A percentile compares a stretch with the other conserved stretches of the same genome.
These are phyloP conservation scores for Sylvilagus floridanus DNA, from an alignment of 2,797 vertebrate genomes.

Conservation along the genomic window DNA sequence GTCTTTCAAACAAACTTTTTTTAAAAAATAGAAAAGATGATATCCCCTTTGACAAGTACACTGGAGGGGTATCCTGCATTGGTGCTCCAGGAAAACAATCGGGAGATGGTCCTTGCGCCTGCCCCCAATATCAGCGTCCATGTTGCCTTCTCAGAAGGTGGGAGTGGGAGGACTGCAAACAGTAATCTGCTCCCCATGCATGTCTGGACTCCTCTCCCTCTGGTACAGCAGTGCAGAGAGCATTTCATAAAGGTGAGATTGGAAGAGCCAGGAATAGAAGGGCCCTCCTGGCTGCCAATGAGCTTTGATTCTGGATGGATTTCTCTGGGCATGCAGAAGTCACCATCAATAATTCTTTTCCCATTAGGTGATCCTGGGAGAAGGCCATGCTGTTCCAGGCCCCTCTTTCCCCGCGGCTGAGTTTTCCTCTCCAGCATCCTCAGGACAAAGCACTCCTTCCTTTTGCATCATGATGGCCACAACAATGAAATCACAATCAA, in stretches of 20 bases:
- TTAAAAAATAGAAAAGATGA: no score
- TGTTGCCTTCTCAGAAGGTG: neutral
- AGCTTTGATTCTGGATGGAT: neutral
- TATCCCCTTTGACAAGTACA: neutral
- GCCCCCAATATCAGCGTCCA: neutral
- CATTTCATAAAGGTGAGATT: neutral
- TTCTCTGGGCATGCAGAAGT: neutral
- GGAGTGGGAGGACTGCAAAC: neutral
- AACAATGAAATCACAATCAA: neutral
- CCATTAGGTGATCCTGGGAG: fast-evolving
- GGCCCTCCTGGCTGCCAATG: fast-evolving
- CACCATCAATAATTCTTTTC: no score
- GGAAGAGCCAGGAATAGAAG: neutral
- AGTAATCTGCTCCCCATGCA: neutral
- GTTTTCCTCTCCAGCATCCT: neutral
- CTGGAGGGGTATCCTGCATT: neutral
- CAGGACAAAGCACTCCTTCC: fast-evolving
- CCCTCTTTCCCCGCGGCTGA: fast-evolving
- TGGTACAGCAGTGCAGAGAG: neutral
- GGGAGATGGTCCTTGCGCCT: neutral
- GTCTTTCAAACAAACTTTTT: no score
- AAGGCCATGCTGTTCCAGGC: neutral
- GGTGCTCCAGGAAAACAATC: neutral
- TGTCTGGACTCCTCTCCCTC: conserved; percentile 7
- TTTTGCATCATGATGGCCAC: fast-evolving